Evolutionary conservation across 2,888 invertebrate genomes (phyloP).

Genomic region (Hydrotaea cyrtoneurina): DNA sequence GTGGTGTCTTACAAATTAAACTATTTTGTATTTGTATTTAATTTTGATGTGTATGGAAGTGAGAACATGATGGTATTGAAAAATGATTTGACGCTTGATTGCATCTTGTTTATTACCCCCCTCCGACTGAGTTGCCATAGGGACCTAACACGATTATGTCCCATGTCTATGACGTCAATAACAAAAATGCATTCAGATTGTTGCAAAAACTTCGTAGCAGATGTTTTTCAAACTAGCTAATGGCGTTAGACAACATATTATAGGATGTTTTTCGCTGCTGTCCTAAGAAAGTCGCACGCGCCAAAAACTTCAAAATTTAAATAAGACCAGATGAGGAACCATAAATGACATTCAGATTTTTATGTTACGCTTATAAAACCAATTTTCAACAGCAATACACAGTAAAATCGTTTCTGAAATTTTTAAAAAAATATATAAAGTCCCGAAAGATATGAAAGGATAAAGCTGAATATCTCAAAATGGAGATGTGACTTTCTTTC

Average conservation of each 20-base stretch:
- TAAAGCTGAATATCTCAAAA: no score
- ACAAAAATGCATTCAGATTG: constrained; percentile 34
- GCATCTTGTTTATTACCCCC: constrained; percentile 64
- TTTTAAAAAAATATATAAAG: no score
- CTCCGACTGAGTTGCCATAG: constrained; percentile 52
- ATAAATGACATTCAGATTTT: no score
- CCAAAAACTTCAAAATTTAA: no score
- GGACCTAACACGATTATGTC: constrained; percentile 47
- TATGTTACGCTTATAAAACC: no score
- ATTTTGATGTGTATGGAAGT: constrained; percentile 55
- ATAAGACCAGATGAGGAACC: no score
- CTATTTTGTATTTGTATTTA: constrained; percentile 18
- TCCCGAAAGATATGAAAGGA: no score
- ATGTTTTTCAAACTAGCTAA: not conserved
- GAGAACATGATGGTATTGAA: constrained; percentile 63
- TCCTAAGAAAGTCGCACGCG: no score
- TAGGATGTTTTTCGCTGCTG: not conserved
- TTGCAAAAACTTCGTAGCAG: constrained; percentile 18
- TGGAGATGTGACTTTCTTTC: no score
- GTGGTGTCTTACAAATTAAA: not conserved
- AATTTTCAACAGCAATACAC: no score
- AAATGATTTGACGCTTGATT: constrained; percentile 64
- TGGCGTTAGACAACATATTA: not conserved
- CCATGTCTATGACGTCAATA: constrained; percentile 47
- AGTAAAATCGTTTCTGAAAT: no score